Conservation (phyloP, 2,797 vertebrate genomes). For the Siniperca scherzeri region DNA sequence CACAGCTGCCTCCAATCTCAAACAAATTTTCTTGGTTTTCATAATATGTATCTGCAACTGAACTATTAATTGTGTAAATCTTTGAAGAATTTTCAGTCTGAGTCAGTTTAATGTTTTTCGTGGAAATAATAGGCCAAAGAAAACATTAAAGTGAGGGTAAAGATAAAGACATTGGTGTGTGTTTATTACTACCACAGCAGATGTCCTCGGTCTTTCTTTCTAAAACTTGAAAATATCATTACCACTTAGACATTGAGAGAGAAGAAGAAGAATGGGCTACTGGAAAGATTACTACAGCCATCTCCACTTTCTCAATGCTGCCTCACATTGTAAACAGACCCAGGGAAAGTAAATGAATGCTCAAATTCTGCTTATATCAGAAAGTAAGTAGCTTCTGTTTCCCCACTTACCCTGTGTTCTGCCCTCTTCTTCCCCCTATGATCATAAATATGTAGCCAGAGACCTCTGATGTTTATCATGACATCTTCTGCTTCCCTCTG, state of each 20-base stretch:
- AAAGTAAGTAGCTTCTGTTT: constrained; percentile 48
- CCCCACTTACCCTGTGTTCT: constrained; percentile 10
- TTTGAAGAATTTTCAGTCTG: constrained; percentile 17
- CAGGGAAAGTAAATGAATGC: constrained; percentile 43
- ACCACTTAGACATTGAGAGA: background rate
- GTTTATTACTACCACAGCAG: background rate
- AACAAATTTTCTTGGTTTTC: constrained; percentile 25
- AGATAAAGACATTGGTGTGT: constrained; percentile 16
- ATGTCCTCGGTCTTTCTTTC: constrained; percentile 12
- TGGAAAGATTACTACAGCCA: constrained; percentile 1
- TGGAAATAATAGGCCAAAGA: constrained; percentile 7
- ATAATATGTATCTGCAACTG: constrained; percentile 44
- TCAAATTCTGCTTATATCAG: constrained; percentile 44
- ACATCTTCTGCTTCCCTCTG: constrained; percentile 74
- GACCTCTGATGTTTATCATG: constrained; percentile 76
- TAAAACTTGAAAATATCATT: constrained; percentile 12
- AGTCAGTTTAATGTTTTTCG: constrained; percentile 8
- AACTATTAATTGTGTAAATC: constrained; percentile 42
- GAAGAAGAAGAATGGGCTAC: background rate
- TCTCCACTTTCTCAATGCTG: background rate
- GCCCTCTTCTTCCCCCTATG: constrained; percentile 1
- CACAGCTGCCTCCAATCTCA: constrained; percentile 43
- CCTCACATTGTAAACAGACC: constrained; percentile 19
- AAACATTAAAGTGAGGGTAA: constrained; percentile 14
- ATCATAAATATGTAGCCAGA: constrained; percentile 66